Percentiles rank a stretch among this genome's conserved stretches.
phyloP scores from a whole-genome alignment of 2,113 vertebrate species.

The Anhinga anhinga region DNA sequence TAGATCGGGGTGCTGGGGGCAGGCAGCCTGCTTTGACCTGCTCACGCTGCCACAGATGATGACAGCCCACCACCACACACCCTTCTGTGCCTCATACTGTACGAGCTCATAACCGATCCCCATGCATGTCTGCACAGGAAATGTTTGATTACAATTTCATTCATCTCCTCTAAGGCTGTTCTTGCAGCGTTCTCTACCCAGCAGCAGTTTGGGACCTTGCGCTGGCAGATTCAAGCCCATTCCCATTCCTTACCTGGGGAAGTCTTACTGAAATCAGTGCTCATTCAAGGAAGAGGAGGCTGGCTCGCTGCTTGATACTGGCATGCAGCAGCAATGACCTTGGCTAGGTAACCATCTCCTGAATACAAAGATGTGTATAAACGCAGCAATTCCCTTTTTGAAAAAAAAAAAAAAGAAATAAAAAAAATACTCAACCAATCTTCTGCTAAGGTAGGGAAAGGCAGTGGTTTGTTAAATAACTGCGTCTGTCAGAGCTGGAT shows the following conservation, averaged over 20 bases:
- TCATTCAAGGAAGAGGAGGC: not conserved
- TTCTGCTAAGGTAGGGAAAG: constrained; percentile 4
- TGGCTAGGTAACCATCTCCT: constrained; percentile 18
- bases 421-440: not conserved
- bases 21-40: not conserved
- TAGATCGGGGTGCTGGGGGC: not conserved
- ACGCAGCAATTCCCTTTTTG: not conserved
- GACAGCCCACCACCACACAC: not conserved
- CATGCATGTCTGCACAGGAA: not conserved
- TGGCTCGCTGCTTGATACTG: not conserved
- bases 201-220: not conserved
- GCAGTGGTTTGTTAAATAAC: constrained; percentile 35
- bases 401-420: not conserved
- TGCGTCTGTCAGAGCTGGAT: not conserved
- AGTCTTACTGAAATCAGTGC: not conserved
- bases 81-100: not conserved
- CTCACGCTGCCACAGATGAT: not conserved
- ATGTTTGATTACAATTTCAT: not conserved
- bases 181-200: not conserved
- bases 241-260: not conserved
- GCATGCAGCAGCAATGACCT: constrained; percentile 41
- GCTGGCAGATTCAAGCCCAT: not conserved
- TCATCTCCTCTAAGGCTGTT: not conserved
- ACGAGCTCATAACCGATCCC: not conserved
- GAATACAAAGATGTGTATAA: constrained; percentile 35